A percentile compares a stretch with the other conserved stretches of the same genome.
Conservation (phyloP, 2,113 vertebrate species). For the Saccopteryx leptura region DNA sequence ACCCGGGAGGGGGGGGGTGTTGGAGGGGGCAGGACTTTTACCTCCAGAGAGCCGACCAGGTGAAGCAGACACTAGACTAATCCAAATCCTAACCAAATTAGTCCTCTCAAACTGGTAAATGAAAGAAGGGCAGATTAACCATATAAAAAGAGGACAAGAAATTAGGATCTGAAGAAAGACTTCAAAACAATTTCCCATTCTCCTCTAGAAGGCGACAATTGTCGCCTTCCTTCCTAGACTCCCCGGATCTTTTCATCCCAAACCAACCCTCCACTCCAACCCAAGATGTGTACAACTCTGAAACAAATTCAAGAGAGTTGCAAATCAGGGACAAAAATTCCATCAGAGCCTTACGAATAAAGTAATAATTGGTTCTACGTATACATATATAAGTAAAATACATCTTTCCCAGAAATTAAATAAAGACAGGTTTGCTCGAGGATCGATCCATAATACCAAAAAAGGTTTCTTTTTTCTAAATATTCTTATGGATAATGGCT, state of each 20-base stretch:
- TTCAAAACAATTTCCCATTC: conserved; percentile 49
- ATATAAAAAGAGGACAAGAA: conserved; percentile 22
- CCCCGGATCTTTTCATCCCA: not conserved
- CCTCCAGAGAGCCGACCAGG: conserved; percentile 44
- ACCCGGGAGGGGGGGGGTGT: not conserved
- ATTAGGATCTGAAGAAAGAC: not conserved
- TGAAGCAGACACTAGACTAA: conserved; percentile 49
- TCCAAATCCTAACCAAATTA: conserved; percentile 52
- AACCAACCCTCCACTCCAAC: conserved; percentile 40
- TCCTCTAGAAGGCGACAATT: not conserved
- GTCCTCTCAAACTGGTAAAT: conserved; percentile 30
- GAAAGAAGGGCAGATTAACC: not conserved
- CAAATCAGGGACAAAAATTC: conserved; percentile 27
- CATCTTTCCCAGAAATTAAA: conserved; percentile 38
- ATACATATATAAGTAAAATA: not conserved
- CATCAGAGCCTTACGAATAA: not conserved
- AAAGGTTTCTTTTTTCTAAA: conserved; percentile 24
- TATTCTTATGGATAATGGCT: conserved; percentile 70
- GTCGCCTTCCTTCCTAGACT: not conserved
- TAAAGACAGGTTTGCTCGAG: not conserved
- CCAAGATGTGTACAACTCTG: conserved; percentile 59
- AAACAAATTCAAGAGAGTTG: conserved; percentile 62
- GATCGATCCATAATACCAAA: not conserved
- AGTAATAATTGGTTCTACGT: not conserved
- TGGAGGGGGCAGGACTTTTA: not conserved